Evolutionary conservation across 2,113 vertebrate genomes (phyloP), one percentile per base, ranked within the genome.

Genomic region (Lophura nycthemera): DNA sequence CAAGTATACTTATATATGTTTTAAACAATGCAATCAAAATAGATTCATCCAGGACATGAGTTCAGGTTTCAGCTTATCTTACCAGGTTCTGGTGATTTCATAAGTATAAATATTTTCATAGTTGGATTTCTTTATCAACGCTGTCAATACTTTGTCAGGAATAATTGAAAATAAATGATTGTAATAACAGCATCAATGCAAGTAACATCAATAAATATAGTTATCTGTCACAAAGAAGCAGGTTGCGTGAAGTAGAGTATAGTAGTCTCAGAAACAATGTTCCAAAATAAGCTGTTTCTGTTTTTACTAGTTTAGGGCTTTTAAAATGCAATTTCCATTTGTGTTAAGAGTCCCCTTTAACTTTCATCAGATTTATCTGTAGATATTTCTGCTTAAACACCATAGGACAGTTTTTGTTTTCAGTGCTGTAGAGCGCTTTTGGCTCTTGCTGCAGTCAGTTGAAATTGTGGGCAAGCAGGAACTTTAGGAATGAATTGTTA

Each of bases 401-500:
- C 60, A 50, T 9, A 29, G 29, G 56, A 32, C 19, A 11, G 52
- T 20, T 90, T 92, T 92, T 4, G 38, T 73, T 95, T 86, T 81
- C 72, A 91, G 81, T 89, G 47, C 81, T 89, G 79, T 47, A 34
- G 65, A 83, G 47, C 50, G 12, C 64, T 96, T 89, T 82, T 95
- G 84, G 93, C 73, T 93, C 47, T 69, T 0, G 8, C 80, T 69
- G 66, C 57, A 50, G 66, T 43, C 4, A 0, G 61, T 36, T 96
- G 93, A 86, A 90, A 72, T 72, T 92, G 90, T 93, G 96, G 88
- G 70, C 93, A 84, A 48, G 69, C 80, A 96, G 73, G 92, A 95
- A 96, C 90, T 95, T 90, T 4, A 94, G 92, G 95, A 94, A 96
- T 95, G 92, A 93, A 94, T 96, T 96, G 90, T 96, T 90, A 90